phyloP scores from a whole-genome alignment of 1,140 invertebrate genomes.

The Piezodorus guildinii region DNA sequence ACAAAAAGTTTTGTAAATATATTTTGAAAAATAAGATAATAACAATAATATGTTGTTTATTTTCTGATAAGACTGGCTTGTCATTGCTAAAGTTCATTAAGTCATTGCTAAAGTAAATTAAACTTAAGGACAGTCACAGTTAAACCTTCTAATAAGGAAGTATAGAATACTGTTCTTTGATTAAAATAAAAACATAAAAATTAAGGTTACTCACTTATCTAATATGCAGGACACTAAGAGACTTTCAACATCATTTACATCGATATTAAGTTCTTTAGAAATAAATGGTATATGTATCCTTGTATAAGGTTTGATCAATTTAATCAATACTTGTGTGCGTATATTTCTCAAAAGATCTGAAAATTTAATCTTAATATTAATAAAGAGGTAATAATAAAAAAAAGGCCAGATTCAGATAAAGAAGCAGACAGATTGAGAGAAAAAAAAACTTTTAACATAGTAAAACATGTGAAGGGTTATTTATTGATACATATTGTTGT shows the following conservation, averaged over 20 bases:
- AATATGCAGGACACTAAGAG: conserved; percentile 97
- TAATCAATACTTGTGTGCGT: conserved; percentile 91
- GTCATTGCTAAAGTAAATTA: too few relatives aligned
- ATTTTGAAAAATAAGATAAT: too few relatives aligned
- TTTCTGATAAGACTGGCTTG: too few relatives aligned
- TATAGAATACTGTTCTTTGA: background rate
- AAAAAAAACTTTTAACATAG: too few relatives aligned
- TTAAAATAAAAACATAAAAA: background rate
- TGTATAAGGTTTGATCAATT: conserved; percentile 96
- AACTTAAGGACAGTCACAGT: too few relatives aligned
- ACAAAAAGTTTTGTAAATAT: too few relatives aligned
- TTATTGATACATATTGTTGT: too few relatives aligned
- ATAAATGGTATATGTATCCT: conserved; percentile 97
- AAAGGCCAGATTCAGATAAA: background rate
- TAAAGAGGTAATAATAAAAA: background rate
- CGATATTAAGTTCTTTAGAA: conserved; percentile 94
- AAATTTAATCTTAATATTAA: conserved; percentile 28
- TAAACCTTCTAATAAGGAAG: too few relatives aligned
- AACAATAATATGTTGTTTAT: too few relatives aligned
- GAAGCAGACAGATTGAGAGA: too few relatives aligned
- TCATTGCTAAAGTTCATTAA: too few relatives aligned
- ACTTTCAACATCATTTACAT: conserved; percentile 90
- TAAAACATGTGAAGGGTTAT: too few relatives aligned
- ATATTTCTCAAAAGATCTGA: conserved; percentile 90
- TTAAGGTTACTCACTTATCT: conserved; percentile 60